A percentile compares a stretch with the other conserved stretches of the same genome.
phyloP scores from a whole-genome alignment of 1,140 invertebrate genomes.

The Theocolax elegans region DNA sequence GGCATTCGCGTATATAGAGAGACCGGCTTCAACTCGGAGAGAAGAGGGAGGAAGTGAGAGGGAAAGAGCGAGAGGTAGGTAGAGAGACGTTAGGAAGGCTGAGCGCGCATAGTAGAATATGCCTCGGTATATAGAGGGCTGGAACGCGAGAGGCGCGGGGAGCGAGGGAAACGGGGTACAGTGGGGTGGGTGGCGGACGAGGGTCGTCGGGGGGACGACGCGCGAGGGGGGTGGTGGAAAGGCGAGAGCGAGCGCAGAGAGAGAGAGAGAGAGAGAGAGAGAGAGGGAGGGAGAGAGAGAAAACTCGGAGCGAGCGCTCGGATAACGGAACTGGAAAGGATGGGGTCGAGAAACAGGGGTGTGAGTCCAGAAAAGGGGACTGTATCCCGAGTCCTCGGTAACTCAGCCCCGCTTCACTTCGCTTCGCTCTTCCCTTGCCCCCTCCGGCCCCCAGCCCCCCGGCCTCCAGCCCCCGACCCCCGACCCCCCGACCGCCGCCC shows the following conservation, averaged over 20 bases:
- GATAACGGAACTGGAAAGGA: constrained; percentile 49
- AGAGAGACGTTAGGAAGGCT: constrained; percentile 47
- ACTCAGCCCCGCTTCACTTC: constrained; percentile 47
- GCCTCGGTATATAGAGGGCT: constrained; percentile 43
- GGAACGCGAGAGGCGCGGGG: constrained; percentile 32
- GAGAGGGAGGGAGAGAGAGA: constrained; percentile 44
- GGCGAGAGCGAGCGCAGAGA: constrained; percentile 43
- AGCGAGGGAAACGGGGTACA: constrained; percentile 51
- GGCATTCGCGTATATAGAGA: not conserved
- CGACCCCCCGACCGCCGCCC: constrained; percentile 20
- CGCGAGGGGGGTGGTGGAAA: constrained; percentile 39
- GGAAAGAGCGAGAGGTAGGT: constrained; percentile 37
- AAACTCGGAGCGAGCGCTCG: constrained; percentile 44
- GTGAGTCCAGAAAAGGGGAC: constrained; percentile 66
- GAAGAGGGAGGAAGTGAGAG: constrained; percentile 33
- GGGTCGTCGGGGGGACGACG: constrained; percentile 25
- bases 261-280: not conserved
- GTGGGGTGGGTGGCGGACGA: constrained; percentile 31
- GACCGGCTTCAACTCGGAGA: too few species aligned
- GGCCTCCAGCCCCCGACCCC: not conserved
- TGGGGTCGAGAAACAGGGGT: constrained; percentile 55
- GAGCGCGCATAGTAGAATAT: constrained; percentile 46
- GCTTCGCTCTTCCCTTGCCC: constrained; percentile 28
- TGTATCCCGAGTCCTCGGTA: constrained; percentile 62
- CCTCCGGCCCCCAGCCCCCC: constrained; percentile 43